These are phyloP conservation scores for Herminia tarsipennalis DNA, from an alignment of 2,888 invertebrate genomes.

Conservation along the genomic window DNA sequence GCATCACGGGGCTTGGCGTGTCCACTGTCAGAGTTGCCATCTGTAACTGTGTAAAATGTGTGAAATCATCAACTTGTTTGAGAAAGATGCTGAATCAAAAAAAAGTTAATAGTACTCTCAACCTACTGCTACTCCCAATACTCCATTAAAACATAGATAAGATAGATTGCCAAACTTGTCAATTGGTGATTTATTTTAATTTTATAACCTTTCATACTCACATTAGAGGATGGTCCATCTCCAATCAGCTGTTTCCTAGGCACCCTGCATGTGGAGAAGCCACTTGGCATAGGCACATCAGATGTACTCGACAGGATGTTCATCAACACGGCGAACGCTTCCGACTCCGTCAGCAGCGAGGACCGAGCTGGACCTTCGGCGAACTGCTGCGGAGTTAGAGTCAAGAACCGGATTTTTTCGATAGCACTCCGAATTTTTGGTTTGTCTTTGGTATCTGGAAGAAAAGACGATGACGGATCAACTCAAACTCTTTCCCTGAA, in stretches of 20 bases:
- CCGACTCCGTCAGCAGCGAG: conserved; percentile 89
- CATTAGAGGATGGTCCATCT: conserved; percentile 59
- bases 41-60: conserved; percentile 42
- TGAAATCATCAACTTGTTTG: no score
- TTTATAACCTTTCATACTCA: no score
- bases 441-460: conserved; percentile 60
- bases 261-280: conserved; percentile 87
- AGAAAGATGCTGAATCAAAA: no score
- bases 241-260: conserved; percentile 75
- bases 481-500: no score
- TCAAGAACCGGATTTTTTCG: conserved; percentile 92
- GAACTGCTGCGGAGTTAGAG: conserved; percentile 92
- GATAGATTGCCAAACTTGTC: no score
- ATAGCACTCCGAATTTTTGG: conserved; percentile 87
- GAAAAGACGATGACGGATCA: no score
- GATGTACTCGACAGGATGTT: conserved; percentile 91
- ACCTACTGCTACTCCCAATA: no score
- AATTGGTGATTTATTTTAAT: no score
- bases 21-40: conserved; percentile 77
- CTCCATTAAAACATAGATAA: no score
- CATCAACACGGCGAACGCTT: conserved; percentile 93
- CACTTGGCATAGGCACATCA: conserved; percentile 89
- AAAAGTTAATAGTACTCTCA: no score
- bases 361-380: conserved; percentile 93
- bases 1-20: conserved; percentile 72